Base-by-base conservation (phyloP, 2,888 invertebrate genomes). In the Tinea pellionella region DNA sequence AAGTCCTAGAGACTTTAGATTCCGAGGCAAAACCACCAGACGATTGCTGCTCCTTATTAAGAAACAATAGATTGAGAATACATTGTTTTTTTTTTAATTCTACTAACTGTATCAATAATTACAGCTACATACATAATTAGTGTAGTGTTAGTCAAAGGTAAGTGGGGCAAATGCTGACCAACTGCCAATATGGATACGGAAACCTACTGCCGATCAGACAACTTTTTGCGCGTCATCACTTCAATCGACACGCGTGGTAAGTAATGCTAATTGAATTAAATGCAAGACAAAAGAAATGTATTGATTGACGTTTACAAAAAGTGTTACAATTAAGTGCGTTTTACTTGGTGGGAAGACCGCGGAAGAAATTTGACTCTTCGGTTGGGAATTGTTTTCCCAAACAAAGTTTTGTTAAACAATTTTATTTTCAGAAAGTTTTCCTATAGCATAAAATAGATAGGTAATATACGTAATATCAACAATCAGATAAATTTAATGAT, bases 71-170 rank as follows among this genome's bases (percentile, higher is more conserved):
- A 30, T 15, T 32, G 32, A 57, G n/a, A 1, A 37, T 37, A 6
- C 37, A 37, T 37, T 37, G 37, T 37, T 9, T 37, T 37, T 6
- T 24, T 37, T 37, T 37, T 37, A 9, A 9, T 37, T 37, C 3
- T 37, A 9, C 68, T 73, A 79, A 79, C 77, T 77, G 76, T 80
- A 74, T 75, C 76, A 78, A 77, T 81, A 79, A 79, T 80, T 74
- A 76, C 73, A 73, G 73, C 70, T 75, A 73, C 57, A 57, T 56
- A 75, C 75, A 76, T 78, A 77, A 81, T 78, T 77, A 77, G 67
- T 66, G 72, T 72, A 74, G 59, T 12, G n/a, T 15, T 32, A 32
- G 37, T 24, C 15, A 51, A 15, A 51, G 11, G 51, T 51, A 51
- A 16, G 51, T 55, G 11, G 55, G 11, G n/a, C 37, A 9, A 37